Percentiles rank a stretch among this genome's conserved stretches.
phyloP scores from a whole-genome alignment of 2,888 invertebrate species.

The Pinctada fucata region DNA sequence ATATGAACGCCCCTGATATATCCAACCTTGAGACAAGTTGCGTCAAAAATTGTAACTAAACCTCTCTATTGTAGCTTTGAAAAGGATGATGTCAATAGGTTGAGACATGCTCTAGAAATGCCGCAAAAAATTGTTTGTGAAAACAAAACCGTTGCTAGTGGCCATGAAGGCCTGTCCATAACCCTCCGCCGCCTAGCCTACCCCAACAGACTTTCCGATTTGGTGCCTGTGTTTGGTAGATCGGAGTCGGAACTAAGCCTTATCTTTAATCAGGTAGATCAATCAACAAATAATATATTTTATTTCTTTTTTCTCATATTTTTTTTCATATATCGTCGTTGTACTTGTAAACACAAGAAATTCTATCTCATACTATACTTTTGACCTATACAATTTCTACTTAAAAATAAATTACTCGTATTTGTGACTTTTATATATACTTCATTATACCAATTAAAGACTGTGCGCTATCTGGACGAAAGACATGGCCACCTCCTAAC shows the following conservation, averaged over 20 bases:
- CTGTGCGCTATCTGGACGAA: not conserved
- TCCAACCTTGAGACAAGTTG: too few relatives aligned
- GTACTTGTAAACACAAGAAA: not conserved
- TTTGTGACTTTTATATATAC: too few relatives aligned
- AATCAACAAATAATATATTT: too few relatives aligned
- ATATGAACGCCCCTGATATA: too few relatives aligned
- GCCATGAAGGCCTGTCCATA: not conserved
- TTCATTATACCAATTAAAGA: not conserved
- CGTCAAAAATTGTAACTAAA: too few relatives aligned
- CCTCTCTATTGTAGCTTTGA: not conserved
- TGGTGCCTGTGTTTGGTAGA: not conserved
- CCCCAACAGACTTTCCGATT: not conserved
- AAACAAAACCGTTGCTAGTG: not conserved
- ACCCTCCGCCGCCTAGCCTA: not conserved
- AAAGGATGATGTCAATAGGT: not conserved
- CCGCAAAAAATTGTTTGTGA: not conserved
- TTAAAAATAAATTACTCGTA: too few relatives aligned
- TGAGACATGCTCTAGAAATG: not conserved
- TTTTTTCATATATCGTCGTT: not conserved
- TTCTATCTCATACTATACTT: too few relatives aligned
- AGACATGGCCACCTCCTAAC: constrained; percentile 1
- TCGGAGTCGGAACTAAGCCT: not conserved
- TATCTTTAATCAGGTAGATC: not conserved
- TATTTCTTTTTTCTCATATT: not conserved
- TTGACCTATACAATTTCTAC: too few relatives aligned